Percentiles rank a stretch among this genome's conserved stretches.
phyloP scores from a whole-genome alignment of 2,888 invertebrate genomes.

The Pantelozetes paolii region DNA sequence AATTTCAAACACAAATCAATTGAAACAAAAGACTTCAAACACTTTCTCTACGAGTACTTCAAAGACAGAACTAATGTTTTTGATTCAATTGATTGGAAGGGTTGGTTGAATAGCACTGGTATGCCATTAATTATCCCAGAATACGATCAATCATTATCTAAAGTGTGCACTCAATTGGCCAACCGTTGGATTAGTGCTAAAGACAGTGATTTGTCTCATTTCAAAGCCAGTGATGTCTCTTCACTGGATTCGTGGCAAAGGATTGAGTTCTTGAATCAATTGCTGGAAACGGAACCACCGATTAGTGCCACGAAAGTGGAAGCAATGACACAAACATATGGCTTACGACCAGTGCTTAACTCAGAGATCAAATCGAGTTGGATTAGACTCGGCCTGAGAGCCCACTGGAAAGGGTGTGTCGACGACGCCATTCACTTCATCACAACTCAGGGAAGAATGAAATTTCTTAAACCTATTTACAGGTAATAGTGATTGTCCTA shows the following conservation, averaged over 20 bases:
- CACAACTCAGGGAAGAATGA: slow-evolving; percentile 81
- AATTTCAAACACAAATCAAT: slow-evolving; percentile 76
- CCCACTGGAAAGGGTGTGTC: slow-evolving; percentile 65
- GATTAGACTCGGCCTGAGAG: slow-evolving; percentile 71
- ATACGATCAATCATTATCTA: slow-evolving; percentile 66
- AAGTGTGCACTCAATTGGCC: slow-evolving; percentile 61
- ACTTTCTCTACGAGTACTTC: slow-evolving; percentile 67
- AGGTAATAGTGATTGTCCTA: slow-evolving; percentile 55
- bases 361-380: slow-evolving; percentile 71
- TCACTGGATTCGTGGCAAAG: slow-evolving; percentile 63
- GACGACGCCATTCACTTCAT: slow-evolving; percentile 69
- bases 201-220: slow-evolving; percentile 52
- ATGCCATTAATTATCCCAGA: slow-evolving; percentile 82
- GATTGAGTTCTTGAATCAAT: slow-evolving; percentile 64
- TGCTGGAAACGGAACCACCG: slow-evolving; percentile 59
- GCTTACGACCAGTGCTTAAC: slow-evolving; percentile 64
- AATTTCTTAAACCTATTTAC: slow-evolving; percentile 81
- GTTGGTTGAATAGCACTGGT: slow-evolving; percentile 75
- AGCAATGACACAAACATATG: slow-evolving; percentile 63
- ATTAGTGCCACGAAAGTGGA: slow-evolving; percentile 60
- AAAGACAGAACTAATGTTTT: slow-evolving; percentile 55
- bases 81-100: slow-evolving; percentile 71
- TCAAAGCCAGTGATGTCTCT: slow-evolving; percentile 57
- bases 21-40: slow-evolving; percentile 74
- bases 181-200: slow-evolving; percentile 57